Evolutionary conservation across 2,888 invertebrate genomes (phyloP).

Genomic region (Tetragonisca angustula): DNA sequence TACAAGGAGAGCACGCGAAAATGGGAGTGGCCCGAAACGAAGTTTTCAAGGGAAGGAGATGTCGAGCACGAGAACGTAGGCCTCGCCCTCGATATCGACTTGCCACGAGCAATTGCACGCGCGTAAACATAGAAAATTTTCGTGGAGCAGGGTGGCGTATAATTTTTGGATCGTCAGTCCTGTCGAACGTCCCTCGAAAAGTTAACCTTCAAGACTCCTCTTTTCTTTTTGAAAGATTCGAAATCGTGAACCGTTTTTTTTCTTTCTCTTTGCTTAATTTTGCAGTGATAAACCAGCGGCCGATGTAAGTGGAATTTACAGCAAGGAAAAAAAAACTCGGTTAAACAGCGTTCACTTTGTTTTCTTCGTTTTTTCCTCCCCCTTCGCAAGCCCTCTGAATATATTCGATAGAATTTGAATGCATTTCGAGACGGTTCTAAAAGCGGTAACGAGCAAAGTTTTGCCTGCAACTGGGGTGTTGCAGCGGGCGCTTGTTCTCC

Average conservation of each 20-base stretch:
- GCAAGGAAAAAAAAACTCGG: neutral
- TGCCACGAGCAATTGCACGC: constrained; percentile 56
- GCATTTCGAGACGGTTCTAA: constrained; percentile 9
- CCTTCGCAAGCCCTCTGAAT: neutral
- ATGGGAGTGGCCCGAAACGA: constrained; percentile 23
- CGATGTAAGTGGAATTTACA: constrained; percentile 15
- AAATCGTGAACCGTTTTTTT: constrained; percentile 2
- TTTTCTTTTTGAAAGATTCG: neutral
- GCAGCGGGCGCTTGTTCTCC: constrained; percentile 24
- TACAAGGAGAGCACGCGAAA: constrained; percentile 16
- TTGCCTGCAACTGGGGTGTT: constrained; percentile 11
- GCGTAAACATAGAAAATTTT: constrained; percentile 57
- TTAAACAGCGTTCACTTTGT: constrained; percentile 1
- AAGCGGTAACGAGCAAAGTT: constrained; percentile 46
- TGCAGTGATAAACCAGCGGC: neutral
- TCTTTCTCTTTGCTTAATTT: neutral
- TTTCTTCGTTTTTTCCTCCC: neutral
- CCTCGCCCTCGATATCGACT: constrained; percentile 6
- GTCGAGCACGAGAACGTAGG: constrained; percentile 35
- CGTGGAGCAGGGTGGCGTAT: neutral
- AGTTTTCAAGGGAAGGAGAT: constrained; percentile 27
- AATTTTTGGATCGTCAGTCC: neutral
- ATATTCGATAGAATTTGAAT: constrained; percentile 36
- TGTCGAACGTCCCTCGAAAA: neutral
- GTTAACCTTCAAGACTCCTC: constrained; percentile 1